Evolutionary conservation across 2,113 vertebrate genomes (phyloP), one percentile per base, ranked within the genome.

Genomic region (Centropus unirufus): DNA sequence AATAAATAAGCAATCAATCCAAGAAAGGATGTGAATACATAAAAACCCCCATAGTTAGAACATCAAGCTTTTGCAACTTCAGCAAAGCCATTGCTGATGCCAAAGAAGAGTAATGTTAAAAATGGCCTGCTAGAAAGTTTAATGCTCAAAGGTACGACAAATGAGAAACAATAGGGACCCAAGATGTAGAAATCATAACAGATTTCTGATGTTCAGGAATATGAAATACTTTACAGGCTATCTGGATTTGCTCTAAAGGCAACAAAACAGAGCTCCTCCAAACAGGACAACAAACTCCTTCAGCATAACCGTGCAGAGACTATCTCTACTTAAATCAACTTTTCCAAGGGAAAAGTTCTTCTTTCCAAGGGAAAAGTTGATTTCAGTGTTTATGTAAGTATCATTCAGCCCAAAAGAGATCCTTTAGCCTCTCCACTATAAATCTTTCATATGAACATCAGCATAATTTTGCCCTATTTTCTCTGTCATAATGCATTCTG

Each of bases 21-120:
- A 96, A 96, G 78, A 83, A 95, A 93, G 77, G 54, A n/a, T 95
- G 93, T 18, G 84, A 96, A 72, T 75, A 82, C 62, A 87, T 75
- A 94, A 96, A 94, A 87, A 9, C 40, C 92, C 92, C 26, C 66
- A 20, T 77, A 70, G 34, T 87, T 93, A 86, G 91, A 97, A 96
- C 64, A 96, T 87, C 87, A 83, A 72, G 82, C 39, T 93, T 96
- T 96, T 96, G 96, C 70, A 91, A 80, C 77, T 86, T 84, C 77
- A 47, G 39, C 39, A 94, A 95, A 24, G 47, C 91, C 95, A 98
- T 77, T 77, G 90, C 82, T 96, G 93, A 94, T 97, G 91, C 88
- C 89, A 84, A 87, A 94, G 79, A 72, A 30, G 18, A 91, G n/a
- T 85, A 96, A 91, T 2, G 4, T 77, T 91, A 95, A 95, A 63